Percentiles rank a stretch among this genome's conserved stretches.
These are phyloP conservation scores for Drosophila guanche DNA, from an alignment of 1,140 invertebrate genomes.

Conservation along the genomic window DNA sequence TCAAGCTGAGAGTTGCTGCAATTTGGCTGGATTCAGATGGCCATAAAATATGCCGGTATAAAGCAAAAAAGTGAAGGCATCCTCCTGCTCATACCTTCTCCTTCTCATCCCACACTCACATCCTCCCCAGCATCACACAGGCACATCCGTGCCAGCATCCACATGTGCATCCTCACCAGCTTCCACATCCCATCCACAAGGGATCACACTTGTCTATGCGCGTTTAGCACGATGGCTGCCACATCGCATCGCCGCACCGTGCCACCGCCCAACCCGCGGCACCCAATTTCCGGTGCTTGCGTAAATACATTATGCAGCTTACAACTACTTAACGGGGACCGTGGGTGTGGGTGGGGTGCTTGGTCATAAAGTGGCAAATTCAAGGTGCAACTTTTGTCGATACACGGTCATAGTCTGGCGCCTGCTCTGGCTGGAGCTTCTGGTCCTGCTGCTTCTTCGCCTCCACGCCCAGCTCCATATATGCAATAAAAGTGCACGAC, in stretches of 20 bases:
- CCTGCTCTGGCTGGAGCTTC: background rate
- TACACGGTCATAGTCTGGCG: constrained; percentile 49
- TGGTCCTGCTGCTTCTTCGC: constrained; percentile 3
- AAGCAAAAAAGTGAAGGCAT: constrained; percentile 49
- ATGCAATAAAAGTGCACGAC: constrained; percentile 73
- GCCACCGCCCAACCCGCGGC: constrained; percentile 49
- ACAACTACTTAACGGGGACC: constrained; percentile 70
- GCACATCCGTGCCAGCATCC: constrained; percentile 6
- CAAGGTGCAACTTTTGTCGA: constrained; percentile 75
- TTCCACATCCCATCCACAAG: constrained; percentile 35
- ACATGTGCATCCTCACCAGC: constrained; percentile 6
- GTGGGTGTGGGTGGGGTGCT: constrained; percentile 23
- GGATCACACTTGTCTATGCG: constrained; percentile 74
- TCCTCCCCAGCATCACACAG: constrained; percentile 1
- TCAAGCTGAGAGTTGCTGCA: constrained; percentile 49
- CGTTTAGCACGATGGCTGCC: constrained; percentile 67
- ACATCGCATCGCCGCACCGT: constrained; percentile 8
- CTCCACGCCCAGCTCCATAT: background rate
- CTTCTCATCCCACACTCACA: constrained; percentile 7
- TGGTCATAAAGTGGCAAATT: constrained; percentile 71
- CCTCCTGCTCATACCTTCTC: constrained; percentile 3
- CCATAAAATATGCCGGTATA: constrained; percentile 71
- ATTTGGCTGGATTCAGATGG: constrained; percentile 62
- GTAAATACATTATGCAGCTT: constrained; percentile 81
- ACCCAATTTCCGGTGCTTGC: constrained; percentile 78